phyloP scores from a whole-genome alignment of 2,888 invertebrate species.

The Drosophila prolongata region DNA sequence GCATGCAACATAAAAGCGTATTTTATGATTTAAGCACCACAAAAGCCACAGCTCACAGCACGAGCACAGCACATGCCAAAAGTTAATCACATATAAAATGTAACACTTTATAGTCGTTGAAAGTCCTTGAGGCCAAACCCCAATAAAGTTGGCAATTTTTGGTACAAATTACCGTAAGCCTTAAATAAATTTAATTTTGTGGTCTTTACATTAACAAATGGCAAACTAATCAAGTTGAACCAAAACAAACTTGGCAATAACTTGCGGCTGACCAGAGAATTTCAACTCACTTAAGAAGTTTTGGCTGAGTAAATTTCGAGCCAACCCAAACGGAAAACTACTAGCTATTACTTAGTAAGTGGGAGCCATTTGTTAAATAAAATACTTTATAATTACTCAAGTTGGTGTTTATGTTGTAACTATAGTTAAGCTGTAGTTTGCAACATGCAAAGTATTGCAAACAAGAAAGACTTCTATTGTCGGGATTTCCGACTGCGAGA shows the following conservation, averaged over 20 bases:
- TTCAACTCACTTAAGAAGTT: slow-evolving; percentile 9
- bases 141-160: slow-evolving; percentile 29
- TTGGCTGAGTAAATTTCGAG: background rate
- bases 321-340: background rate
- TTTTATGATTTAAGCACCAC: slow-evolving; percentile 66
- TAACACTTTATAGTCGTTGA: slow-evolving; percentile 26
- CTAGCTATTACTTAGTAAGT: background rate
- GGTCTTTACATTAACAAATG: slow-evolving; percentile 47
- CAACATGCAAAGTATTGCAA: too few relatives aligned
- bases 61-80: slow-evolving; percentile 31
- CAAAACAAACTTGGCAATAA: slow-evolving; percentile 40
- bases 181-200: slow-evolving; percentile 32
- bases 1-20: slow-evolving; percentile 53
- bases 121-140: slow-evolving; percentile 4
- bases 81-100: slow-evolving; percentile 50
- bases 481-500: too few relatives aligned
- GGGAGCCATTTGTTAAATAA: background rate
- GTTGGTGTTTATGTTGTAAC: background rate
- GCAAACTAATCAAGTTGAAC: slow-evolving; percentile 32
- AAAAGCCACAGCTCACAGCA: slow-evolving; percentile 56
- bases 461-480: too few relatives aligned
- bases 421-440: too few relatives aligned
- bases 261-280: slow-evolving; percentile 34
- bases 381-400: background rate
- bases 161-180: slow-evolving; percentile 14